A percentile compares a stretch with the other conserved stretches of the same genome.
phyloP scores from a whole-genome alignment of 2,888 invertebrate species.

The Pseudococcus viburni region DNA sequence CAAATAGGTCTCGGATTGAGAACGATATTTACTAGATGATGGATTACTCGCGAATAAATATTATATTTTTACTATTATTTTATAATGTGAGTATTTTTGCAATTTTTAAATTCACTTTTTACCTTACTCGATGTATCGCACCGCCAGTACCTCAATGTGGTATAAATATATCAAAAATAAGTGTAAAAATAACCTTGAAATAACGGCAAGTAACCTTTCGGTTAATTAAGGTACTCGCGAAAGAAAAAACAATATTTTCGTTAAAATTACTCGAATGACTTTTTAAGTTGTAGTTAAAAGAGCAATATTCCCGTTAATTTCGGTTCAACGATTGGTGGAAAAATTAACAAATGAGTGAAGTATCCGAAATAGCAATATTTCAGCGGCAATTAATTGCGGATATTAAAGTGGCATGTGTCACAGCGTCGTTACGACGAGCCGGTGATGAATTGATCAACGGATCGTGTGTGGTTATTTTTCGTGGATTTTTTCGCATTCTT shows the following conservation, averaged over 20 bases:
- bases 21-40: slow-evolving; percentile 53
- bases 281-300: slow-evolving; percentile 8
- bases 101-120: not conserved
- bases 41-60: slow-evolving; percentile 53
- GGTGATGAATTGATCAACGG: slow-evolving; percentile 19
- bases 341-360: slow-evolving; percentile 34
- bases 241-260: not conserved
- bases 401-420: slow-evolving; percentile 41
- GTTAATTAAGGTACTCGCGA: not conserved
- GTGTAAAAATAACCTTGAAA: not conserved
- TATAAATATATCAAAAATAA: not conserved
- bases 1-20: slow-evolving; percentile 6
- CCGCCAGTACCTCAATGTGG: no score
- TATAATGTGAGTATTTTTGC: slow-evolving; percentile 53
- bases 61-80: slow-evolving; percentile 54
- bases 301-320: slow-evolving; percentile 26
- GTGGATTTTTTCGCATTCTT: not conserved
- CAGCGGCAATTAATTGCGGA: slow-evolving; percentile 13
- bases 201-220: not conserved
- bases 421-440: not conserved
- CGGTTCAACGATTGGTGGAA: not conserved
- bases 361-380: slow-evolving; percentile 21
- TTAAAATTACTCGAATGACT: not conserved
- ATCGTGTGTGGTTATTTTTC: not conserved
- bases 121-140: no score